Evolutionary conservation across 2,113 vertebrate genomes (phyloP), one percentile per base, ranked within the genome.

Genomic region (Trogon surrucura): DNA sequence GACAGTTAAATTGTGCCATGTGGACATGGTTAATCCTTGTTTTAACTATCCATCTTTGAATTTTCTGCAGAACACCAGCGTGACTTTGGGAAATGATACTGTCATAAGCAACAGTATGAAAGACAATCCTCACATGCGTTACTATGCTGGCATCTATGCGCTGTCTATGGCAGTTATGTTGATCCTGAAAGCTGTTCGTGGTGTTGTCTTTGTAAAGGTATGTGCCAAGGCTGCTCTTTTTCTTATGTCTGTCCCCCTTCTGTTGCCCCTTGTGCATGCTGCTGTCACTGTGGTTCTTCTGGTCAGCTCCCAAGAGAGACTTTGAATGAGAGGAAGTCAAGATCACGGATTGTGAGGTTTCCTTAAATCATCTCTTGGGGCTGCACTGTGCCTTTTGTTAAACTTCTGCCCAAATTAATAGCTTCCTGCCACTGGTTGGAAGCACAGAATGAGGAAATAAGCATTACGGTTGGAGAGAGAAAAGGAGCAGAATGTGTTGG

Each of bases 121-220:
- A 86, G 99, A 99, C 93, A 98, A 99, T 62, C 99, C 99, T 75
- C 96, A 97, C 92, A 98, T 99, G 99, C 98, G 97, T 51, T 98
- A 99, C 95, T 99, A 99, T 3, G 98, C 98, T 26, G 97, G 97
- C 48, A 97, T 99, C 95, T 99, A 99, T 4, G 98, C 98, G 6
- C 98, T 99, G 65, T 99, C 99, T n/a, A 99, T 99, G 99, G 98
- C 96, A 9, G 97, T 98, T 78, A 99, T 99, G 98, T 97, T 99
- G 86, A 85, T 99, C 22, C 96, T 99, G 96, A 99, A 99, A 95
- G 97, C 98, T 45, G 89, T 99, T 41, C 98, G 99, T 56, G 99
- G 99, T 1, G 93, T 99, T 10, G 98, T 97, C 83, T 99, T 99
- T 69, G 99, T 99, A 48, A 99, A 99, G 99, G 99, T 99, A 93